Evolutionary conservation across 2,113 vertebrate species (phyloP).

Genomic region (Tetrax tetrax): DNA sequence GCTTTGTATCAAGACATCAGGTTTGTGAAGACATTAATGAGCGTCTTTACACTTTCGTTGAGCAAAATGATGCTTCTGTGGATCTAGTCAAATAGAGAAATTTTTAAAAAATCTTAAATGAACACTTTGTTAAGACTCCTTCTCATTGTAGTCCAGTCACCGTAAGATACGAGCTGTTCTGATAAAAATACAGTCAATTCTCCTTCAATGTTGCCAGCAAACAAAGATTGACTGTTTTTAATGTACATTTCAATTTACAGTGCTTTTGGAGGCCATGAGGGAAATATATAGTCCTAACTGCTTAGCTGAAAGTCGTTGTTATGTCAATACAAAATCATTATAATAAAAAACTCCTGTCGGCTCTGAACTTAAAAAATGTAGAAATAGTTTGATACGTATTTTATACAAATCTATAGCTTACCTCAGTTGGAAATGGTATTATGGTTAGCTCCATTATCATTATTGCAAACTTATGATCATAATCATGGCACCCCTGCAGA

Average conservation of each 20-base stretch:
- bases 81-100: not conserved
- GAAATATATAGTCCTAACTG: constrained; percentile 69
- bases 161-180: constrained; percentile 41
- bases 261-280: constrained; percentile 52
- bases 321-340: constrained; percentile 73
- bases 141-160: not conserved
- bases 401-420: constrained; percentile 68
- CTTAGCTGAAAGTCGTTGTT: constrained; percentile 66
- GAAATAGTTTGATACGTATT: constrained; percentile 67
- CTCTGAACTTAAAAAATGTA: constrained; percentile 58
- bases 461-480: constrained; percentile 47
- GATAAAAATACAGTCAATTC: constrained; percentile 60
- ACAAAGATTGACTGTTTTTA: constrained; percentile 68
- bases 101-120: not conserved
- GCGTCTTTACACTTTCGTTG: not conserved
- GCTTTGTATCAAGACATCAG: not conserved
- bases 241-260: constrained; percentile 72
- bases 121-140: constrained; percentile 1
- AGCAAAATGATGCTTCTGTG: not conserved
- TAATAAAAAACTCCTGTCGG: constrained; percentile 63
- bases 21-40: not conserved
- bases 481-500: constrained; percentile 46
- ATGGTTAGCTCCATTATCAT: constrained; percentile 51
- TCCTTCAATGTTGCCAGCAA: constrained; percentile 36
- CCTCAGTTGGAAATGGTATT: constrained; percentile 46